phyloP scores from a whole-genome alignment of 2,888 invertebrate genomes.

The Dioctria linearis region DNA sequence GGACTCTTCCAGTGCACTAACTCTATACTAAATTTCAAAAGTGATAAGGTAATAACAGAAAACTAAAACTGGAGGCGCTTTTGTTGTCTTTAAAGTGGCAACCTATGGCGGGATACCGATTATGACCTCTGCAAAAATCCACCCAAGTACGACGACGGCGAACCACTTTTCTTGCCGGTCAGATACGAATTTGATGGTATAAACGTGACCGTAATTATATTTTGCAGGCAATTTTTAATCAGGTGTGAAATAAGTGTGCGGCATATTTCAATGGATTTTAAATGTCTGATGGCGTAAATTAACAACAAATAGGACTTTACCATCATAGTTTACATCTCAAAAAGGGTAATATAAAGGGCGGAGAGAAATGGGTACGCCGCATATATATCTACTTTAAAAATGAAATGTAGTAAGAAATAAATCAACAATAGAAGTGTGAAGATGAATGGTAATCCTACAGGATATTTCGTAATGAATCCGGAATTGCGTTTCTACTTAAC shows the following conservation, averaged over 20 bases:
- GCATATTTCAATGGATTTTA: conserved; percentile 43
- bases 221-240: conserved; percentile 54
- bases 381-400: too few species aligned
- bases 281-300: conserved; percentile 46
- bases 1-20: background rate
- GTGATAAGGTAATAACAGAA: conserved; percentile 25
- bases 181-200: conserved; percentile 51
- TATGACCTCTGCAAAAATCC: conserved; percentile 19
- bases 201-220: conserved; percentile 56
- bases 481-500: conserved; percentile 46
- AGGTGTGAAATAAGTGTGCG: conserved; percentile 51
- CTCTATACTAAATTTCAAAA: conserved; percentile 11
- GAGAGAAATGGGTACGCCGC: too few species aligned
- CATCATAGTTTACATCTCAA: background rate
- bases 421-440: too few species aligned
- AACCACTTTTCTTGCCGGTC: background rate
- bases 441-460: background rate
- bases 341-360: too few species aligned
- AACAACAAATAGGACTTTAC: conserved; percentile 16
- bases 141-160: conserved; percentile 23
- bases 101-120: background rate
- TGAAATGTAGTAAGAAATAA: too few species aligned
- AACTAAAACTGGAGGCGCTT: conserved; percentile 31
- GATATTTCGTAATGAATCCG: conserved; percentile 49
- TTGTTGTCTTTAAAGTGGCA: conserved; percentile 27